Conservation (phyloP, 2,797 vertebrate species). For the Anableps anableps region DNA sequence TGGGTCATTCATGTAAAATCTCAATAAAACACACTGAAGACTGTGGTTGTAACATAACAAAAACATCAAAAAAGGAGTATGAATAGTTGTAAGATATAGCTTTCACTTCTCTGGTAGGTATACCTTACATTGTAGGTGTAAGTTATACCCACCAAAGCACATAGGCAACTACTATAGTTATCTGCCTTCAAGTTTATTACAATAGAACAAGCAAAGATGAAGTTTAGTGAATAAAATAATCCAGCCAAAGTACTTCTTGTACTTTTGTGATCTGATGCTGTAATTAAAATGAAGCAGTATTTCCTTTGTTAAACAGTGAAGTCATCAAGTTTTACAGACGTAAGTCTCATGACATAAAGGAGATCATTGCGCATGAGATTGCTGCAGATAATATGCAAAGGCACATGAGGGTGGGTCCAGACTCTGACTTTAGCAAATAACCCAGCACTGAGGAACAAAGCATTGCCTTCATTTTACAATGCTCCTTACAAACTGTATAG, state of each 20-base stretch:
- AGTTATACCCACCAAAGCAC: background rate
- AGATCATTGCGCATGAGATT: background rate
- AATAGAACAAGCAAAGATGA: background rate
- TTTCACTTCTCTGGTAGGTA: background rate
- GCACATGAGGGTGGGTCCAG: background rate
- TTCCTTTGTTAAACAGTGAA: background rate
- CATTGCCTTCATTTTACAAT: background rate
- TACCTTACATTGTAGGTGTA: background rate
- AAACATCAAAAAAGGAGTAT: background rate
- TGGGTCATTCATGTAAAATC: no score
- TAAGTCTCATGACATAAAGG: background rate
- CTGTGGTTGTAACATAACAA: background rate
- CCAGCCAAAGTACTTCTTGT: background rate
- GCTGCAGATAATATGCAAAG: background rate
- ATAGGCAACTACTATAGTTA: background rate
- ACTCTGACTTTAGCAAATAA: constrained; percentile 21
- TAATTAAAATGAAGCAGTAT: background rate
- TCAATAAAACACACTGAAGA: no score
- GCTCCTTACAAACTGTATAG: background rate
- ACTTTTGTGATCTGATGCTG: background rate
- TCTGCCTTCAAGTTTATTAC: background rate
- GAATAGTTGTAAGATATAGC: background rate
- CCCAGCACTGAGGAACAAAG: background rate
- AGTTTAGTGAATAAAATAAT: background rate
- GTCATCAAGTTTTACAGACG: background rate